Base-by-base conservation (phyloP, 2,113 vertebrate species). In the Arizona elegans region DNA sequence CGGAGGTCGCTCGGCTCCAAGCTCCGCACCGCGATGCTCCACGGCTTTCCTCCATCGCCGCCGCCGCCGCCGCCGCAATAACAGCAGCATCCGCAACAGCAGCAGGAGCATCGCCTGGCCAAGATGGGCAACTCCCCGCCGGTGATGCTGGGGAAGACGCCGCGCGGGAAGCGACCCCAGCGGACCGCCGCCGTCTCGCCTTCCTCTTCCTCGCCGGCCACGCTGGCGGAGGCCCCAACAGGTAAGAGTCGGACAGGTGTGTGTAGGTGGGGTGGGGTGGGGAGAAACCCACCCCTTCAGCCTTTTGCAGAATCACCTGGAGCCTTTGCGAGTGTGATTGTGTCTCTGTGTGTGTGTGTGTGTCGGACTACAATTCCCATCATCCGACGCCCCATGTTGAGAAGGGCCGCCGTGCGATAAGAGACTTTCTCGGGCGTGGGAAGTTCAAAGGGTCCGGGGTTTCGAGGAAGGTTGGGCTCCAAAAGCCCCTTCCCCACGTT, bases 61-160 rank as follows among this genome's bases (percentile, higher is more conserved):
- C 56, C 58, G 62, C 29, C 29, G 62, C 29, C 29, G 29, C 62
- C 29, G 65, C 65, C 26, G 26, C 26, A 65, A n/a, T n/a, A 65
- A 65, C 1, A 65, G 62, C 21, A 23, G 21, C 58, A 23, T 5
- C 6, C 8, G 19, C 23, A 59, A 2, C 24, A 10, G 2, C 26
- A 15, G 29, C 29, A 2, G 43, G 0, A 19, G 53, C 58, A 15
- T 43, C 52, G 90, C 53, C 11, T 5, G 47, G 23, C 86, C 86
- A 29, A 54, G 33, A 90, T 90, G 92, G 92, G 92, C 92, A 90
- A 90, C 55, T 90, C 92, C 92, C 92, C 92, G 70, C 92, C 92
- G 70, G 92, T 85, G 92, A 92, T 92, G 92, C 88, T 90, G 88
- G 92, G 88, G 29, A 93, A 62, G 7, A n/a, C 88, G 55, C 88